Base-by-base conservation (phyloP, 2,113 vertebrate genomes). In the Gavialis gangeticus region DNA sequence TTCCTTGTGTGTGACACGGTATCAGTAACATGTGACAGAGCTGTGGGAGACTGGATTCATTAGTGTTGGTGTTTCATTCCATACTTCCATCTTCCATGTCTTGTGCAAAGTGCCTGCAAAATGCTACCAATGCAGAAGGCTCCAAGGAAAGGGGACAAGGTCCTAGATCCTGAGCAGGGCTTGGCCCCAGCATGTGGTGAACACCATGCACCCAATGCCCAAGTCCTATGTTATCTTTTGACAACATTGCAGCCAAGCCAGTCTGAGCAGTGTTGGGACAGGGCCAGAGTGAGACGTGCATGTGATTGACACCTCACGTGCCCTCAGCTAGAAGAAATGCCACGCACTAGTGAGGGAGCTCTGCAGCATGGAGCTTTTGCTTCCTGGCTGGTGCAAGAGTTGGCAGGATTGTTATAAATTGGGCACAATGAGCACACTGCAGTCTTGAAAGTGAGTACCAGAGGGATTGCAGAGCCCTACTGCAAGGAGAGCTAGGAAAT, bases 201-300 rank as follows among this genome's bases (percentile, higher is more conserved):
- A 79, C 85, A 34, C 82, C 94, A 12, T 2, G 12, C 34, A 92
- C 30, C 75, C 85, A 55, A 67, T 94, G 87, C 90, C 0, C 1
- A 89, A 90, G 82, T 22, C 46, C 93, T 83, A 59, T 13, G 57
- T 93, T 92, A 54, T 62, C 85, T 75, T 92, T 89, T 92, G 67
- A 71, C 67, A 37, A 71, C 30, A 11, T 12, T 21, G 37, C 67
- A 71, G 67, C 30, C 30, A 37, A 12, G 46, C 69, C 21, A 73
- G 34, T 19, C 69, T 34, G 19, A 71, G 21, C 30, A 5, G 19
- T 37, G 69, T 46, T 22, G 22, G 34, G 69, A 46, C 12, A 9
- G 34, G 69, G 34, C 69, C 69, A 71, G 30, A 71, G 69, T 24
- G 69, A 73, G 67, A 30, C 34, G 21, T 24, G 34, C 46, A 22